phyloP scores from a whole-genome alignment of 2,888 invertebrate species.

The Cryptus viduatorius region DNA sequence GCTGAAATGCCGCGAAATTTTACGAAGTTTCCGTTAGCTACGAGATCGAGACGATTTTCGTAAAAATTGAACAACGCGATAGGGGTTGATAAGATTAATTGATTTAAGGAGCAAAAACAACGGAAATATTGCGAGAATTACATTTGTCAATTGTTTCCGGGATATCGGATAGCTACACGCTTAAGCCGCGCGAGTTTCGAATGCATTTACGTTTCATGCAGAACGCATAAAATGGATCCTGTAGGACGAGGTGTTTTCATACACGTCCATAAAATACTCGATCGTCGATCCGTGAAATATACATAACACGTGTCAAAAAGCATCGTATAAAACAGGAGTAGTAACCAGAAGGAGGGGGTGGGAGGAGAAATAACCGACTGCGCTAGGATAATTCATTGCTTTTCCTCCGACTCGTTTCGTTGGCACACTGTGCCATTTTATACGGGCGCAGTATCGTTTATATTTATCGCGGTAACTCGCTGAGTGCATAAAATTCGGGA shows the following conservation, averaged over 20 bases:
- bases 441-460: conserved; percentile 32
- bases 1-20: background rate
- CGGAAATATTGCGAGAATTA: no score
- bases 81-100: no score
- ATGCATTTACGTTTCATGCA: background rate
- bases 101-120: no score
- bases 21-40: background rate
- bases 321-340: conserved; percentile 15
- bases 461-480: conserved; percentile 42
- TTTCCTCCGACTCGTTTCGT: conserved; percentile 11
- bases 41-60: no score
- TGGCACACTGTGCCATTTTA: conserved; percentile 42
- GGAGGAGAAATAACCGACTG: background rate
- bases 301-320: conserved; percentile 46
- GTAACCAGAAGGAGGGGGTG: background rate
- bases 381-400: conserved; percentile 46
- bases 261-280: conserved; percentile 74
- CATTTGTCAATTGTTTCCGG: no score
- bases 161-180: no score
- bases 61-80: no score
- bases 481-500: background rate
- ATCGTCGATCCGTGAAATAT: conserved; percentile 65
- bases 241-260: conserved; percentile 71
- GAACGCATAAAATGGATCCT: background rate
- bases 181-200: background rate